Evolutionary conservation across 2,888 invertebrate species (phyloP), one percentile per base, ranked within the genome.

Genomic region (Axea sp.): DNA sequence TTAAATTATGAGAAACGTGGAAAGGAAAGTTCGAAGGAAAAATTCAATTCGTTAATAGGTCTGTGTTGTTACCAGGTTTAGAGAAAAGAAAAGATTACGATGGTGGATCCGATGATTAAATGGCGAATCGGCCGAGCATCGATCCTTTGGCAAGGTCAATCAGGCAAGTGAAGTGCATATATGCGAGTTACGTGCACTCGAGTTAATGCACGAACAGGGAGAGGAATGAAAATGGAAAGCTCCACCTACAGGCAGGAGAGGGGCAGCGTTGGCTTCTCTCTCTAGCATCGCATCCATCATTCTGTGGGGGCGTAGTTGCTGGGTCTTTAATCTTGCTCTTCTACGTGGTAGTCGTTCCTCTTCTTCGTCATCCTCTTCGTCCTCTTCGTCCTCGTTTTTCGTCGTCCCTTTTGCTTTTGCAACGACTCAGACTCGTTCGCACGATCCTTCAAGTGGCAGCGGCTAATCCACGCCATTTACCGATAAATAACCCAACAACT

Each of bases 271-370:
- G 76, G 76, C 14, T 31, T 47, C 28, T 28, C 41, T 43, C 24
- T 6, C 53, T 73, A 77, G 79, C 79, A 85, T 86, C 85, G 84
- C 87, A 87, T 87, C 86, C 86, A 87, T 87, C 87, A 87, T 86
- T 83, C 83, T 81, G 80, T 82, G 81, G 85, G 84, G 86, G 87
- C 86, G 87, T 86, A 86, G 82, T 83, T 82, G 83, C 81, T 76
- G 79, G 82, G 78, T 85, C 86, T 86, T 86, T 87, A 86, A 87
- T 86, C 86, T 86, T 86, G 59, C 68, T 83, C 84, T 82, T 74
- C 81, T 79, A 80, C 79, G 75, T 77, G 77, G 55, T 55, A 51
- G 72, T 73, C 74, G 64, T 69, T 51, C 53, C 35, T 41, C 41
- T 68, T 55, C 65, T 64, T 49, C 59, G 19, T 55, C 64, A 26